Conservation (phyloP, 2,888 invertebrate species). For the Falcaria lacertinaria region DNA sequence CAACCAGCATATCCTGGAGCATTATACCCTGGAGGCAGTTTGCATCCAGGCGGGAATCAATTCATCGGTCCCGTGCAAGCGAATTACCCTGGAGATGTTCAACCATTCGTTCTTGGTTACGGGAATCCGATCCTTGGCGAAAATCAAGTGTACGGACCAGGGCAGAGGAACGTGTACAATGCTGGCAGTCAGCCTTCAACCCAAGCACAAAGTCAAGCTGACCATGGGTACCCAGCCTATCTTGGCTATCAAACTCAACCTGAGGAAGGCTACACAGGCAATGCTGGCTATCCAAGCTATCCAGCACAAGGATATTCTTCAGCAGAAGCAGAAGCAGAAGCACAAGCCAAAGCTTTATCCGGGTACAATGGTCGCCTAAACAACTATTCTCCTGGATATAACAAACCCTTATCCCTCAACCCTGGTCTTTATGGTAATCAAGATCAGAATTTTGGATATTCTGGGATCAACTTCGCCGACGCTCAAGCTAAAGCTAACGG, state of each 20-base stretch:
- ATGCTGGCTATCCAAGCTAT: neutral
- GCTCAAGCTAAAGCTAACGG: too few relatives aligned
- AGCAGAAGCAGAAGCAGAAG: neutral
- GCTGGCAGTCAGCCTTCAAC: neutral
- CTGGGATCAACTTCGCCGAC: neutral
- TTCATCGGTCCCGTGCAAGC: neutral
- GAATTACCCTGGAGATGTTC: neutral
- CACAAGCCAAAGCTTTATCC: neutral
- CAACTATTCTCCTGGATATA: neutral
- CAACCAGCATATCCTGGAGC: neutral
- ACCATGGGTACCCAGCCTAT: too few relatives aligned
- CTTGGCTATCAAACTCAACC: too few relatives aligned
- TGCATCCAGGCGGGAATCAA: neutral
- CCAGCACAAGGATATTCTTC: neutral
- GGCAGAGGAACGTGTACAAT: neutral
- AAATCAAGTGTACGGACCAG: neutral
- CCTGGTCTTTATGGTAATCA: neutral
- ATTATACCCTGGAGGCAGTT: neutral
- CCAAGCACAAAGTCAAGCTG: too few relatives aligned
- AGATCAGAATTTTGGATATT: neutral
- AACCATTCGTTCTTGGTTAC: neutral
- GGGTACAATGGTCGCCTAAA: neutral
- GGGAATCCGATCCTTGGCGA: neutral
- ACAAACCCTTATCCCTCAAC: neutral
- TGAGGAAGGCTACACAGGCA: too few relatives aligned